Base-by-base conservation (phyloP, 2,797 vertebrate species). In the Acrossocheilus wenchowensis region DNA sequence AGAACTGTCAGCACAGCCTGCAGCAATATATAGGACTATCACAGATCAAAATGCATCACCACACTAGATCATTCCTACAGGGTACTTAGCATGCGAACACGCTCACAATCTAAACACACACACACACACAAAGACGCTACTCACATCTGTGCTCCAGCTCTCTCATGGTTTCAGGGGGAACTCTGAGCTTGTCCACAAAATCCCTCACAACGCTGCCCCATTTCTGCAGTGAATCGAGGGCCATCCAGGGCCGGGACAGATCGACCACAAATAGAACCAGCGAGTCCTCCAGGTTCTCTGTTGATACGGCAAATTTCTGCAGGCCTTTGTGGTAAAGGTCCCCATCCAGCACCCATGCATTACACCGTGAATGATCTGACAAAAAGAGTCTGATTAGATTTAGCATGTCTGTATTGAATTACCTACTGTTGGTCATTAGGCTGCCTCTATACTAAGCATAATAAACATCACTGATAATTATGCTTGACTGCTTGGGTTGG, bases 281-380 rank as follows among this genome's bases (percentile, higher is more conserved):
- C 87, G 97, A 97, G 96, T 98, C 96, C 86, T 95, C 95, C 87
- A 99, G 93, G 45, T 97, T 96, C 90, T 94, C 93, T 82, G 96
- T 94, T 30, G 97, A 97, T 91, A 99, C 93, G 0, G 97, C 98
- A 84, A 99, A 99, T 71, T 97, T 98, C 92, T 99, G 97, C 86
- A 99, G 97, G 88, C 97, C 98, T 94, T 99, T 99, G 93, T 99
- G 98, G 94, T 99, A 99, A 15, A 98, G 95, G 93, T 99, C 98
- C 87, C 98, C 98, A 83, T 99, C 98, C 91, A 99, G 94, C 90
- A 99, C 97, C 98, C 98, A 99, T 1, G 97, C 96, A 78, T 99
- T 99, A 94, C 98, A 99, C 90, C 97, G 96, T 78, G 98, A 96
- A 72, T 98, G 97, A 93, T 99, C 98, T 99, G 88, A 1, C 90